A percentile compares a stretch with the other conserved stretches of the same genome.
These are phyloP conservation scores for Phrynocephalus guinanensis DNA, from an alignment of 2,797 vertebrate species.

Conservation along the genomic window DNA sequence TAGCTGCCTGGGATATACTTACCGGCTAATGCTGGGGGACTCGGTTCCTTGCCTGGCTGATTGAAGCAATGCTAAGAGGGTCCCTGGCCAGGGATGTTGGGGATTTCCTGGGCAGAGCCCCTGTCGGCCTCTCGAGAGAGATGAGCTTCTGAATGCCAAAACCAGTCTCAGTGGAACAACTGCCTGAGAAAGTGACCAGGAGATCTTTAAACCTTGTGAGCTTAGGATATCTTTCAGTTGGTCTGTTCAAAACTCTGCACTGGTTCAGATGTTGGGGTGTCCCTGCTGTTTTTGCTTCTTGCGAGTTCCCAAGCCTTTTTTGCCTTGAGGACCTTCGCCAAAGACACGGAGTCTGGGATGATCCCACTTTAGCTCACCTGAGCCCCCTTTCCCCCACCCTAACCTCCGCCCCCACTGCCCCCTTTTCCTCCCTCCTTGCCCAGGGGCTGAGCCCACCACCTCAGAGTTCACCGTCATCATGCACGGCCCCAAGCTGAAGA, in stretches of 20 bases:
- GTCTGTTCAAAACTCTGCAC: not conserved
- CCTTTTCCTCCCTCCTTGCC: constrained; percentile 16
- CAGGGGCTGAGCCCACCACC: constrained; percentile 98
- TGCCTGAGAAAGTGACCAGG: not conserved
- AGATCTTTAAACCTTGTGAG: not conserved
- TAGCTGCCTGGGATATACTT: not conserved
- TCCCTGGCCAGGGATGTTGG: not conserved
- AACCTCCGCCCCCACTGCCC: no score
- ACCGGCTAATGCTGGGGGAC: not conserved
- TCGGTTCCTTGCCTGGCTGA: not conserved
- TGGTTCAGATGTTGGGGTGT: not conserved
- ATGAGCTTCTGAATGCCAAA: not conserved
- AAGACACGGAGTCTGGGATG: not conserved
- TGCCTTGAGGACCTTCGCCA: not conserved
- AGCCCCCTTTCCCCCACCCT: not conserved
- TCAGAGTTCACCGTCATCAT: constrained; percentile 98
- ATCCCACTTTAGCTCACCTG: constrained; percentile 3
- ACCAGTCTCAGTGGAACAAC: not conserved
- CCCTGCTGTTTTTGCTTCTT: not conserved
- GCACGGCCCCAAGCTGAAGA: constrained; percentile 96
- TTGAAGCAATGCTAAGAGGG: not conserved
- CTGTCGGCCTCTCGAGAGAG: not conserved
- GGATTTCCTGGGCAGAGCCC: no score
- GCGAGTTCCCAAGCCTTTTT: not conserved
- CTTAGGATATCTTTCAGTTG: not conserved